Evolutionary conservation across 2,888 invertebrate genomes (phyloP).

Genomic region (Temnothorax ravouxi): DNA sequence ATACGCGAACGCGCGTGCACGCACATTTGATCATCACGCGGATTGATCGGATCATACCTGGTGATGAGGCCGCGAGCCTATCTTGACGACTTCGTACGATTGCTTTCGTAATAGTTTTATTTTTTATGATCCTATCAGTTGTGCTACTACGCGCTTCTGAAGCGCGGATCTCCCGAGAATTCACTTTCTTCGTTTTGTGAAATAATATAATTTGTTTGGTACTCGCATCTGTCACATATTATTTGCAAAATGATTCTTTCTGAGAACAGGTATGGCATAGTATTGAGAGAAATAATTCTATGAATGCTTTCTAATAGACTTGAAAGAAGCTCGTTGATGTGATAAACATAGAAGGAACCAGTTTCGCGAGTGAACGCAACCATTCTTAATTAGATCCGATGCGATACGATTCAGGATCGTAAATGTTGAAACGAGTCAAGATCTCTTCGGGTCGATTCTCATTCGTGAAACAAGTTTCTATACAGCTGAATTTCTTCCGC

Average conservation of each 20-base stretch:
- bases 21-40: constrained; percentile 44
- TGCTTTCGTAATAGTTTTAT: constrained; percentile 10
- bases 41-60: constrained; percentile 39
- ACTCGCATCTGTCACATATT: background rate
- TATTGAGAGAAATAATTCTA: background rate
- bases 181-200: background rate
- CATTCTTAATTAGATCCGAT: constrained; percentile 68
- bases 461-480: constrained; percentile 58
- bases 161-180: background rate
- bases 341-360: constrained; percentile 61
- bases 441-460: constrained; percentile 29
- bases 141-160: background rate
- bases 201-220: background rate
- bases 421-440: constrained; percentile 49
- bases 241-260: background rate
- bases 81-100: constrained; percentile 38
- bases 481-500: constrained; percentile 49
- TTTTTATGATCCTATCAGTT: constrained; percentile 8
- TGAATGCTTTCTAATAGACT: background rate
- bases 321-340: constrained; percentile 49
- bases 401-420: constrained; percentile 62
- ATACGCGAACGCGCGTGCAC: constrained; percentile 44
- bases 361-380: constrained; percentile 57
- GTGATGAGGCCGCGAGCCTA: background rate
- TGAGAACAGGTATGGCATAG: background rate